A percentile compares a stretch with the other conserved stretches of the same genome.
phyloP scores from a whole-genome alignment of 2,113 vertebrate genomes.

The Trematocara marginatum region DNA sequence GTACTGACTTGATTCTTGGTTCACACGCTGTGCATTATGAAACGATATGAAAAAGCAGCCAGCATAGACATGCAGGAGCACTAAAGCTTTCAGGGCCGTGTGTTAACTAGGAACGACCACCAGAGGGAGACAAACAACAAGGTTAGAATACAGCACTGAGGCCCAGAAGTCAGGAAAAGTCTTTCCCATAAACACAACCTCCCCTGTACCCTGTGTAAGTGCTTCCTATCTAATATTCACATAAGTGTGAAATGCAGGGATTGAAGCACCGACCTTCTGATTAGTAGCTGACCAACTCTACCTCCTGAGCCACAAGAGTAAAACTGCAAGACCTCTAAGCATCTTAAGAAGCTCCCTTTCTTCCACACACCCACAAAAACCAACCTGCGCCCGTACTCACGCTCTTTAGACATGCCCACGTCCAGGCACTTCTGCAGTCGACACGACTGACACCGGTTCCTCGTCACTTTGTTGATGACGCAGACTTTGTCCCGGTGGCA shows the following conservation, averaged over 20 bases:
- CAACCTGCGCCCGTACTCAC: conserved; percentile 72
- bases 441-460: conserved; percentile 95
- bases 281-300: neutral
- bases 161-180: neutral
- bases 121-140: conserved; percentile 19
- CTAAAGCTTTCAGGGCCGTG: neutral
- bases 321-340: too few relatives aligned
- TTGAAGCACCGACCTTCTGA: neutral
- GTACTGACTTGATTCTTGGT: neutral
- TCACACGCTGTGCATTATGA: neutral
- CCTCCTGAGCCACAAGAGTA: neutral
- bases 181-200: neutral
- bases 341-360: neutral
- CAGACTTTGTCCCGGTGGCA: conserved; percentile 94
- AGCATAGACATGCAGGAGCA: neutral
- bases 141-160: neutral
- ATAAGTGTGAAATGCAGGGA: neutral
- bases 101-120: neutral
- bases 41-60: neutral
- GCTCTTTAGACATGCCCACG: conserved; percentile 96
- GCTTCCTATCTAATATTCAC: neutral
- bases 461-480: conserved; percentile 94
- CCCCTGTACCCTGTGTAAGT: neutral
- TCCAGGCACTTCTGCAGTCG: conserved; percentile 95
- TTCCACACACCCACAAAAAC: neutral